These are phyloP conservation scores for Apodemus speciosus DNA, from an alignment of 2,113 vertebrate species.

Conservation along the genomic window DNA sequence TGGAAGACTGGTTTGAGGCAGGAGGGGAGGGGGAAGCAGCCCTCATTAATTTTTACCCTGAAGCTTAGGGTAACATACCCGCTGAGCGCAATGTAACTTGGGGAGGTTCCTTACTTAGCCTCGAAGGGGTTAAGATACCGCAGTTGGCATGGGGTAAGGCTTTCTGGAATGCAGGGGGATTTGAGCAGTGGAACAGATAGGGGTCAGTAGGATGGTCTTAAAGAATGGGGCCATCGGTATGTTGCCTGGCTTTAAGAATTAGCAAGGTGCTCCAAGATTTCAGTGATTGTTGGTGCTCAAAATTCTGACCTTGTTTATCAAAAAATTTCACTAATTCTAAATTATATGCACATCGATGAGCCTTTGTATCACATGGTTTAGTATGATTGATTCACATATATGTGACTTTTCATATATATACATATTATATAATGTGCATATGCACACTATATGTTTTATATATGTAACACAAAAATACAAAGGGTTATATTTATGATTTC, in stretches of 20 bases:
- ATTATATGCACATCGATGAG: background rate
- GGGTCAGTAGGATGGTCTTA: background rate
- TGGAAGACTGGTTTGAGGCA: background rate
- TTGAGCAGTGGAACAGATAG: background rate
- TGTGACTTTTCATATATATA: background rate
- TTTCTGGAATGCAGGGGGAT: background rate
- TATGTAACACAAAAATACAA: background rate
- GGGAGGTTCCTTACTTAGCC: background rate
- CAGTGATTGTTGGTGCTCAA: background rate
- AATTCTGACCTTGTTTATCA: conserved; percentile 1
- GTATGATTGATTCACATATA: background rate
- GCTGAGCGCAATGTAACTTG: background rate
- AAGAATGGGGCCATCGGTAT: background rate
- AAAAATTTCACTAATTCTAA: conserved; percentile 21
- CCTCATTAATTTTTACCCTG: background rate
- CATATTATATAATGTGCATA: too few relatives aligned
- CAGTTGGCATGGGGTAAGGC: background rate
- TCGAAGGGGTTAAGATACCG: conserved; percentile 1
- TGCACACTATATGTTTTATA: too few relatives aligned
- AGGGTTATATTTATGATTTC: background rate
- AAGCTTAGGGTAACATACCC: background rate
- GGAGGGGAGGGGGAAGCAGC: background rate
- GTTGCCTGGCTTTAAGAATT: background rate
- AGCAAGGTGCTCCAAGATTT: background rate
- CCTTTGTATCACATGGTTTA: background rate